These are phyloP conservation scores for Gibbula magus DNA, from an alignment of 2,888 invertebrate species.

Conservation along the genomic window DNA sequence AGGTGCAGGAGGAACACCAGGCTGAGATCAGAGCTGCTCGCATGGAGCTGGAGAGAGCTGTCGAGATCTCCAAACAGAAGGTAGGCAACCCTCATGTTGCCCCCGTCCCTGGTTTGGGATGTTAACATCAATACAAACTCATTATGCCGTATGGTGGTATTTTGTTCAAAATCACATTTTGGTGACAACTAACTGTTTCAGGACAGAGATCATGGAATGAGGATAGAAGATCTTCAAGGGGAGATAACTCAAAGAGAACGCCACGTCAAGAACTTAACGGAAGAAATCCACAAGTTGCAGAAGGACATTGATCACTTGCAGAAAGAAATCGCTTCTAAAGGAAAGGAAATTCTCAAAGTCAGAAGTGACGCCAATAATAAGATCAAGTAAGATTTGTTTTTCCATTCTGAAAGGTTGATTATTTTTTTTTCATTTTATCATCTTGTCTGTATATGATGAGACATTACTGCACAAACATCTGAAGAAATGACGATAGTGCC, in stretches of 20 bases:
- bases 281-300: conserved; percentile 63
- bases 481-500: too few species aligned
- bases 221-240: conserved; percentile 66
- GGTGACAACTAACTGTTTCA: conserved; percentile 32
- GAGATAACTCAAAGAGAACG: conserved; percentile 66
- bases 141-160: too few species aligned
- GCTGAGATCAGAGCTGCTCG: conserved; percentile 68
- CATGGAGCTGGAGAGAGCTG: conserved; percentile 71
- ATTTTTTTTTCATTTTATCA: too few species aligned
- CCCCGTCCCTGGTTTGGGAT: too few species aligned
- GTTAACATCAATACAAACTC: too few species aligned
- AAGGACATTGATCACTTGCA: conserved; percentile 59
- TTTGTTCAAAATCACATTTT: too few species aligned
- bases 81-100: conserved; percentile 40
- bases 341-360: conserved; percentile 67
- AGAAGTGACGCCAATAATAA: conserved; percentile 67
- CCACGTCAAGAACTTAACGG: conserved; percentile 65
- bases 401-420: too few species aligned
- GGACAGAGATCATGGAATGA: conserved; percentile 67
- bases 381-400: conserved; percentile 50
- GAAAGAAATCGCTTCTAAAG: conserved; percentile 66
- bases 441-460: too few species aligned
- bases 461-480: too few species aligned
- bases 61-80: conserved; percentile 72
- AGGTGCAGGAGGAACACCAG: conserved; percentile 53